These are phyloP conservation scores for Nothobranchius furzeri DNA, from an alignment of 2,113 vertebrate species.

Conservation along the genomic window DNA sequence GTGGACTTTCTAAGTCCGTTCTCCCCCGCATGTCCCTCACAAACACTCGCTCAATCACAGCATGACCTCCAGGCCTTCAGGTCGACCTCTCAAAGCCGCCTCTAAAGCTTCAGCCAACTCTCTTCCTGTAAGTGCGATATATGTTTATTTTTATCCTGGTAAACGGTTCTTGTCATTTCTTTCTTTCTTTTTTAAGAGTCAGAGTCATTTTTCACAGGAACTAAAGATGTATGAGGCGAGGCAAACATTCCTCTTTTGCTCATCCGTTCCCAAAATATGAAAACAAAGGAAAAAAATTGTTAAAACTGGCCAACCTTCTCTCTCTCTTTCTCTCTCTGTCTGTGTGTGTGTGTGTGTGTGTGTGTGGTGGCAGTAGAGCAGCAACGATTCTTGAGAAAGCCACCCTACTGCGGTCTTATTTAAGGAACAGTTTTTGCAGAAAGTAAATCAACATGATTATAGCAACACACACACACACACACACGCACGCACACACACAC, in stretches of 20 bases:
- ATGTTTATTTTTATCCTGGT: constrained; percentile 73
- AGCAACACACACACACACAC: neutral
- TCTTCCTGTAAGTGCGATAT: constrained; percentile 52
- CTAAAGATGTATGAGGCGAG: constrained; percentile 46
- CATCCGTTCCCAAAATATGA: constrained; percentile 24
- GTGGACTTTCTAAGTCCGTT: constrained; percentile 7
- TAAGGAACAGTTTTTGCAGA: neutral
- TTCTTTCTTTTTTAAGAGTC: constrained; percentile 24
- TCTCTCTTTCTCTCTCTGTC: too few relatives aligned
- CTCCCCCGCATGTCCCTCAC: constrained; percentile 1
- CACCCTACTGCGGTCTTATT: constrained; percentile 8
- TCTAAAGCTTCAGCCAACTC: constrained; percentile 37
- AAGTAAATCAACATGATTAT: neutral
- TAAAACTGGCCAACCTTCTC: neutral
- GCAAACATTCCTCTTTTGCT: constrained; percentile 50
- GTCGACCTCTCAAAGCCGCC: constrained; percentile 42
- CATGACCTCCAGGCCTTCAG: constrained; percentile 41
- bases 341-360: constrained; percentile 6
- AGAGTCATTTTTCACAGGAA: constrained; percentile 35
- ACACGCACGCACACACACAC: too few relatives aligned
- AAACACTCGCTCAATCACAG: constrained; percentile 10
- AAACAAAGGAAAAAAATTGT: neutral
- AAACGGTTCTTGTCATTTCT: constrained; percentile 60
- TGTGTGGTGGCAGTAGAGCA: neutral
- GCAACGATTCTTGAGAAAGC: constrained; percentile 15